A percentile compares a stretch with the other conserved stretches of the same genome.
phyloP scores from a whole-genome alignment of 2,113 vertebrate genomes.

The Gymnocephalus cernua region DNA sequence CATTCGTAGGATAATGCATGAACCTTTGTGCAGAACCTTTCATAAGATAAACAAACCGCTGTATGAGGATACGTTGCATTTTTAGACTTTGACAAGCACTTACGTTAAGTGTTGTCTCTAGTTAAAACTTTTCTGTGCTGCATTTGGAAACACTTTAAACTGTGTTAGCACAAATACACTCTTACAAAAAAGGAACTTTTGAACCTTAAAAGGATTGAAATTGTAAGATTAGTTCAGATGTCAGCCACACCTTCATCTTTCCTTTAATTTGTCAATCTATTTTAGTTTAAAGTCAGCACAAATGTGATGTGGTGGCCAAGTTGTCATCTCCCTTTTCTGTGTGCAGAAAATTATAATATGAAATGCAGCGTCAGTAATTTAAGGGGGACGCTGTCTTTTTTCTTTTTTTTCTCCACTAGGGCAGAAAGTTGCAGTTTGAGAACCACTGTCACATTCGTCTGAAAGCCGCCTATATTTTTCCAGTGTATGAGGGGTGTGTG shows the following conservation, averaged over 20 bases:
- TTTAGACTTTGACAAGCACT: constrained; percentile 7
- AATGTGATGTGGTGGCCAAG: constrained; percentile 22
- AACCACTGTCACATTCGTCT: constrained; percentile 28
- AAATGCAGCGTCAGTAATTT: constrained; percentile 53
- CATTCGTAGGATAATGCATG: too few species aligned
- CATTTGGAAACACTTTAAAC: constrained; percentile 1
- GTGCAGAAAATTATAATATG: constrained; percentile 52
- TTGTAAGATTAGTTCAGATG: not conserved
- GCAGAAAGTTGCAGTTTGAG: constrained; percentile 30
- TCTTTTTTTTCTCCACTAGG: not conserved
- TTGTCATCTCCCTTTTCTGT: constrained; percentile 36
- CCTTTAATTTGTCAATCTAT: constrained; percentile 20
- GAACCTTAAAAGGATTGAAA: not conserved
- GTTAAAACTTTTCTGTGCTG: not conserved
- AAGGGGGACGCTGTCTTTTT: constrained; percentile 27
- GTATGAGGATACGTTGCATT: too few species aligned
- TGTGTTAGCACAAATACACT: not conserved
- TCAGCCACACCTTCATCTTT: not conserved
- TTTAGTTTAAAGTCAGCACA: constrained; percentile 20
- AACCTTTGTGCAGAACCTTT: too few species aligned
- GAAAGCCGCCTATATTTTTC: not conserved
- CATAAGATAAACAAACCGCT: too few species aligned
- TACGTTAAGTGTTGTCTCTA: not conserved
- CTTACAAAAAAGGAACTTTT: not conserved
- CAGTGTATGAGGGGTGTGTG: not conserved